Evolutionary conservation across 2,113 vertebrate species (phyloP), one percentile per base, ranked within the genome.

Genomic region (Osmerus mordax): DNA sequence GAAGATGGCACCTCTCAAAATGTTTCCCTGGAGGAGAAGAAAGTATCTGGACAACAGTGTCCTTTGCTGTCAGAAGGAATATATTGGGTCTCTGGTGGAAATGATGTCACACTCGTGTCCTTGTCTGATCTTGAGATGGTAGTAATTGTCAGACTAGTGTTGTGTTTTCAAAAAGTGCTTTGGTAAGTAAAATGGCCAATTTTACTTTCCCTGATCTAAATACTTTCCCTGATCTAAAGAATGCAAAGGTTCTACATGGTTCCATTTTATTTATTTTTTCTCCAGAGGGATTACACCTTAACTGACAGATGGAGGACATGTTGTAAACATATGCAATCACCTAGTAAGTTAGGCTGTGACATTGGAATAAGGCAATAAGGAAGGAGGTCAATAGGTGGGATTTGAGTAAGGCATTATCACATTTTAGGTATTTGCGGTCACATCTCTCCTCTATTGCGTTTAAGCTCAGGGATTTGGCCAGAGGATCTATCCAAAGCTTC

Each of bases 11-110:
- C 4, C 15, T 16, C 59, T 53, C 19, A 14, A 47, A 12, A 14
- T 69, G 7, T 15, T 60, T 67, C 2, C 15, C 4, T 36, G 13
- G 41, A 15, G 41, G 59, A 65, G 11, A 51, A 18, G 41, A 47
- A 47, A 9, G 9, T 47, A 11, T 47, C 41, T 47, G 41, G 41
- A 53, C 29, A 69, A 67, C 60, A 23, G 8, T 32, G 7, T 51
- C 63, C 64, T 78, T 76, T 64, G 19, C 25, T 72, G 18, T 54
- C 51, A 28, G 15, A 9, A 71, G 47, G 65, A 70, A 56, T 74
- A 28, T 60, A 9, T 5, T 55, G 41, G 29, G 41, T 71, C 59
- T 14, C 47, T 53, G n/a, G 29, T 56, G n/a, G 47, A 69, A 69
- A 71, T 47, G 21, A 12, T 51, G 70, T 23, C 54, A 71, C 36